Evolutionary conservation across 2,113 vertebrate species (phyloP).

Genomic region (Calyptommatus sinebrachiatus): DNA sequence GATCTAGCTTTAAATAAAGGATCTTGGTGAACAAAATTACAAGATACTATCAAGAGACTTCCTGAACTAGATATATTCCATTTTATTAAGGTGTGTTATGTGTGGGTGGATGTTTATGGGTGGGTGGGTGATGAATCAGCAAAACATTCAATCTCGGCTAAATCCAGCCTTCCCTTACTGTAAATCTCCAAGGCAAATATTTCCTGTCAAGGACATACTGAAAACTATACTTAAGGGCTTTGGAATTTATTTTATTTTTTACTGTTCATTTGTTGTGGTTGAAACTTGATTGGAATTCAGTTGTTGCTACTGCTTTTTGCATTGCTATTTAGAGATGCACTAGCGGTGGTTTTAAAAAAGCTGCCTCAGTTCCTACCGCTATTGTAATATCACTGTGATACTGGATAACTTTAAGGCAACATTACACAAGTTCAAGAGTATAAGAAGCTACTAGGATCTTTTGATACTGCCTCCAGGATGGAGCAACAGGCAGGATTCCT

Average conservation of each 20-base stretch:
- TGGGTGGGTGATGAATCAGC: slow-evolving; percentile 46
- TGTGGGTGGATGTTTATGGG: background rate
- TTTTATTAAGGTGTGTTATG: slow-evolving; percentile 51
- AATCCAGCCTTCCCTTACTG: background rate
- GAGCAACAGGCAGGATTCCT: no score
- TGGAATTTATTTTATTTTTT: background rate
- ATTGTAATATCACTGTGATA: no score
- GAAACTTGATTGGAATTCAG: slow-evolving; percentile 11
- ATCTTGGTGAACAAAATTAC: slow-evolving; percentile 66
- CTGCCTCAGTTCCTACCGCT: no score
- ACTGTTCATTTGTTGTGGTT: background rate
- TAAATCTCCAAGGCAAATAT: slow-evolving; percentile 53
- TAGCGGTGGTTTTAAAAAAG: no score
- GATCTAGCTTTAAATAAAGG: slow-evolving; percentile 63
- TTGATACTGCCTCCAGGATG: no score
- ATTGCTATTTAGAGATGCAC: slow-evolving; percentile 14
- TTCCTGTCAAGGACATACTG: slow-evolving; percentile 1
- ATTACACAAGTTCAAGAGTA: no score
- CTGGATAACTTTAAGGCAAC: no score
- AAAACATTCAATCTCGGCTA: slow-evolving; percentile 40
- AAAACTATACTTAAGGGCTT: slow-evolving; percentile 41
- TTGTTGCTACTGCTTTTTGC: background rate
- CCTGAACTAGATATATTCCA: slow-evolving; percentile 47
- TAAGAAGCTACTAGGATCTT: no score
- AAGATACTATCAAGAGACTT: slow-evolving; percentile 51